Conservation (phyloP, 2,888 invertebrate species). For the Polymixis flavicincta region DNA sequence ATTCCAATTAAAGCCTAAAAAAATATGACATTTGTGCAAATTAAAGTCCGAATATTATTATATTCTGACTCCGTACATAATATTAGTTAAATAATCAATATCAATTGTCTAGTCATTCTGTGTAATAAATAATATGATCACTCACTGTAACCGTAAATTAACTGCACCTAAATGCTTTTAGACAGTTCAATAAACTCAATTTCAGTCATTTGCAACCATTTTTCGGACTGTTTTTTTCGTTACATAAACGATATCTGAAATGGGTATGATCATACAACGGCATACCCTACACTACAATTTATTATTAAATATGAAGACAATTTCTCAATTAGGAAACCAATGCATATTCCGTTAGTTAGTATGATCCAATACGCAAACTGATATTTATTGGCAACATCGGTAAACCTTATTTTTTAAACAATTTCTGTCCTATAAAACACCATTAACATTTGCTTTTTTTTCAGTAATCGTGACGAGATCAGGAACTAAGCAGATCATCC, state of each 20-base stretch:
- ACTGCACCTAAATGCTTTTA: not conserved
- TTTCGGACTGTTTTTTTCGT: not conserved
- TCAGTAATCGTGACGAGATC: slow-evolving; percentile 34
- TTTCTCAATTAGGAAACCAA: too few relatives aligned
- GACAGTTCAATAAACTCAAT: not conserved
- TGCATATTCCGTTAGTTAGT: not conserved
- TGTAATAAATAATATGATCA: not conserved
- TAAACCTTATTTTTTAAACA: not conserved
- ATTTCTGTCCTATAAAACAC: too few relatives aligned
- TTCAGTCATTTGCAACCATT: not conserved
- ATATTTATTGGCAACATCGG: not conserved
- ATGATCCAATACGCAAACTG: not conserved
- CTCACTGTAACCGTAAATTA: not conserved
- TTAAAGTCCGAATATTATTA: not conserved
- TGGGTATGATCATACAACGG: not conserved
- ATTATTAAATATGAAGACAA: not conserved
- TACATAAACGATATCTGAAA: not conserved
- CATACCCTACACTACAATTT: not conserved
- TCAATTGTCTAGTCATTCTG: not conserved
- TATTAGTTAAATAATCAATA: not conserved
- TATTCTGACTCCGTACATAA: not conserved
- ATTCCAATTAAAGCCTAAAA: too few relatives aligned
- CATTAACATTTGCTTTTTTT: not conserved
- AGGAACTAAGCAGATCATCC: slow-evolving; percentile 65
- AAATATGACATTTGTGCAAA: too few relatives aligned